These are phyloP conservation scores for Heteromyza rotundicornis DNA, from an alignment of 2,888 invertebrate species.

Conservation along the genomic window DNA sequence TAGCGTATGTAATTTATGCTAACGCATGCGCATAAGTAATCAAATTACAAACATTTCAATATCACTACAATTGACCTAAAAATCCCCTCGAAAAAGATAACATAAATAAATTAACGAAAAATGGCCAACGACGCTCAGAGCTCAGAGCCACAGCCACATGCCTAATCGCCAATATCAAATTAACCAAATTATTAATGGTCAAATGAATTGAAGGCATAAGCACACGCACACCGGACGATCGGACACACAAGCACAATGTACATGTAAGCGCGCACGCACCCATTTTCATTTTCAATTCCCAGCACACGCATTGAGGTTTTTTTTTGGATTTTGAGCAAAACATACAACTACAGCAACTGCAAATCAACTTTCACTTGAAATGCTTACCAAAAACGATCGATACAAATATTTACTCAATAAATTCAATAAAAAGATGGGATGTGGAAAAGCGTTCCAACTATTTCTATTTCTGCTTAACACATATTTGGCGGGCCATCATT, in stretches of 20 bases:
- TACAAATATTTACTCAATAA: not conserved
- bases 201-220: not conserved
- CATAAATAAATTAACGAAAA: not conserved
- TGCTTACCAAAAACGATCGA: not conserved
- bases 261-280: not conserved
- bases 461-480: too few relatives aligned
- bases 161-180: not conserved
- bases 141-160: not conserved
- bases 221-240: not conserved
- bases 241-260: too few relatives aligned
- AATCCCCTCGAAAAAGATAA: not conserved
- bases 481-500: too few relatives aligned
- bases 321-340: not conserved
- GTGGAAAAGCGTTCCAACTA: too few relatives aligned
- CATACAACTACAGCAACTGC: not conserved
- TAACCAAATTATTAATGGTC: not conserved
- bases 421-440: too few relatives aligned
- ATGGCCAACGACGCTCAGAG: too few relatives aligned
- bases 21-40: not conserved
- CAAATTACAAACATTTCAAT: not conserved
- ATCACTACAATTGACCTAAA: constrained; percentile 3
- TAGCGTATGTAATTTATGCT: not conserved
- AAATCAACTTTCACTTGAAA: not conserved
- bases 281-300: not conserved
- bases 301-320: not conserved